Base-by-base conservation (phyloP, 2,888 invertebrate species). In the Lomographa bimaculata region DNA sequence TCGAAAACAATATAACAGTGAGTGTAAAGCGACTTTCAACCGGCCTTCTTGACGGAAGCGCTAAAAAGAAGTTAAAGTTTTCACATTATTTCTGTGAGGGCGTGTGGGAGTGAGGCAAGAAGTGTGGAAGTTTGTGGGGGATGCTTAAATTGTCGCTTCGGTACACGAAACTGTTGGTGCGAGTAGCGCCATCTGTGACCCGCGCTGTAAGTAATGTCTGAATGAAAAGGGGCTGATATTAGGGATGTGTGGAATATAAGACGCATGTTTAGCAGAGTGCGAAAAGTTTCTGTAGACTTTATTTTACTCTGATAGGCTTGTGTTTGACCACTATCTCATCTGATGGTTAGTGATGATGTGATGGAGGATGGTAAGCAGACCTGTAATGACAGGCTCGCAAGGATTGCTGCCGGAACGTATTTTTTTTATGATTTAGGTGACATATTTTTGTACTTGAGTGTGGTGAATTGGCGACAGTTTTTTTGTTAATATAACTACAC, bases 1-100 rank as follows among this genome's bases (percentile, higher is more conserved):
- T n/a, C n/a, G n/a, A n/a, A n/a, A n/a, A n/a, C n/a, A n/a, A n/a
- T n/a, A n/a, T n/a, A n/a, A n/a, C n/a, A n/a, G n/a, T n/a, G n/a
- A n/a, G 64, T 68, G 72, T 74, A 69, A 74, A 68, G 57, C 60
- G 68, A 58, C 61, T 64, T 61, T 46, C 64, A 65, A 69, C 54
- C 57, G 56, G 53, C 54, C 38, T 32, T 43, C 56, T 49, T 59
- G 58, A 60, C 61, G 60, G 56, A 50, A 57, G 59, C 60, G 61
- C 55, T 64, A 66, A 73, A 75, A 74, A 71, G 60, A 64, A 68
- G 60, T 56, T 59, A 57, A 76, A 77, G 64, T 78, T 78, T 74
- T 63, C 68, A 68, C 76, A 79, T 81, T 79, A 79, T 73, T 79
- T 70, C 68, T 64, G 68, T 58, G 60, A 59, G 54, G 54, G 43